Percentiles rank a stretch among this genome's conserved stretches.
Conservation (phyloP, 1,140 invertebrate genomes). For the Adelges cooleyi region DNA sequence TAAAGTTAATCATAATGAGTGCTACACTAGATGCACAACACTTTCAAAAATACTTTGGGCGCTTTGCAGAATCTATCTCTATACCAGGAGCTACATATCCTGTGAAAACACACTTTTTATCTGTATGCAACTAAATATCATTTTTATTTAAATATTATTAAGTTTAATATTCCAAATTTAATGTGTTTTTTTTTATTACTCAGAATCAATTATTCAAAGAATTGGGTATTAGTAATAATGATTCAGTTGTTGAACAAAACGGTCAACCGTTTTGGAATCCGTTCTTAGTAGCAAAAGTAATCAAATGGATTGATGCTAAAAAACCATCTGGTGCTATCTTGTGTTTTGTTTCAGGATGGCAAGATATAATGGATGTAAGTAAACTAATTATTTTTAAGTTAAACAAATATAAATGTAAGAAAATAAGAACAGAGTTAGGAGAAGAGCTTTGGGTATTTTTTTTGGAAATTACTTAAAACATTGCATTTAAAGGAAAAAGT, state of each 20-base stretch:
- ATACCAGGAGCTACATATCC: constrained; percentile 82
- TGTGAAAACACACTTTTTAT: constrained; percentile 49
- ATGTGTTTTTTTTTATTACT: too few relatives aligned
- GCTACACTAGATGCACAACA: constrained; percentile 73
- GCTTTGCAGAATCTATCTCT: constrained; percentile 57
- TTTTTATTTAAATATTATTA: not conserved
- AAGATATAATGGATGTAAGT: constrained; percentile 26
- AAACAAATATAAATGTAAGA: too few relatives aligned
- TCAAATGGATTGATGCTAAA: constrained; percentile 22
- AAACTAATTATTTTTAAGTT: not conserved
- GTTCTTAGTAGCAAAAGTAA: not conserved
- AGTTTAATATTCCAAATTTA: not conserved
- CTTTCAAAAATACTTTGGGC: constrained; percentile 61
- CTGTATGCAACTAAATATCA: not conserved
- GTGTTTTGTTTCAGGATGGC: constrained; percentile 31
- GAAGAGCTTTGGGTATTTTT: too few relatives aligned
- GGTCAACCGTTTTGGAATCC: constrained; percentile 11
- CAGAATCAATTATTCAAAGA: not conserved
- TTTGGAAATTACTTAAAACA: too few relatives aligned
- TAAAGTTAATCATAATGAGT: constrained; percentile 84
- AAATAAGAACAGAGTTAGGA: too few relatives aligned
- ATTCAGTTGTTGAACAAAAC: not conserved
- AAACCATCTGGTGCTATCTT: constrained; percentile 30
- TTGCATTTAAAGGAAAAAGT: too few relatives aligned
- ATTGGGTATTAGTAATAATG: not conserved